phyloP scores from a whole-genome alignment of 2,888 invertebrate genomes.

The Lysandra coridon region DNA sequence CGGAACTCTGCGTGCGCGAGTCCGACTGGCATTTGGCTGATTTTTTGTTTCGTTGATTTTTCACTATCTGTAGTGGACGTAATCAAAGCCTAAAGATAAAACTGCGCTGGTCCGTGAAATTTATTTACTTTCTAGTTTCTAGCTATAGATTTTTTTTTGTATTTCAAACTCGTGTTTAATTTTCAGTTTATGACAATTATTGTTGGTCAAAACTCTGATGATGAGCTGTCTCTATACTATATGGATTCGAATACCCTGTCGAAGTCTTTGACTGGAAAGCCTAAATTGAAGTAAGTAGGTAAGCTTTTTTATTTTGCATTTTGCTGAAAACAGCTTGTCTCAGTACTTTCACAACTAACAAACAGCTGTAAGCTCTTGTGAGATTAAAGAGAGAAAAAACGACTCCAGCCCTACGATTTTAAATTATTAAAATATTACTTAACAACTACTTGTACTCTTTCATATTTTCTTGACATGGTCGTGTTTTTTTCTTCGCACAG shows the following conservation, averaged over 20 bases:
- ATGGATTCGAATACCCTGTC: slow-evolving; percentile 80
- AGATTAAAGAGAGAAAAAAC: background rate
- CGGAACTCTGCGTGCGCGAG: no score
- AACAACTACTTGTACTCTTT: no score
- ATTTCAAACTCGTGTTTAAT: background rate
- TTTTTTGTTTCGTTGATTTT: background rate
- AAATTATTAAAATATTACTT: no score
- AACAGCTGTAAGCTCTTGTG: background rate
- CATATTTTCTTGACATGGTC: no score
- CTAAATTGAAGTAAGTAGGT: slow-evolving; percentile 78
- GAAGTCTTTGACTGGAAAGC: slow-evolving; percentile 82
- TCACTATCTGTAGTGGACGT: background rate
- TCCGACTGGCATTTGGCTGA: no score
- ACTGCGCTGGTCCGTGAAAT: background rate
- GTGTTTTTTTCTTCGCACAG: slow-evolving; percentile 44
- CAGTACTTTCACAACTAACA: background rate
- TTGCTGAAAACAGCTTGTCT: background rate
- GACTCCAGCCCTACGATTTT: no score
- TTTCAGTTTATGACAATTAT: slow-evolving; percentile 68
- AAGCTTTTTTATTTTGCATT: background rate
- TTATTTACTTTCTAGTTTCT: background rate
- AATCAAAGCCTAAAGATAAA: background rate
- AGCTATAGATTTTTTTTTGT: no score
- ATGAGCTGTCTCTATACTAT: slow-evolving; percentile 72
- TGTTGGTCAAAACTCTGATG: slow-evolving; percentile 69